Evolutionary conservation across 2,888 invertebrate species (phyloP), one percentile per base, ranked within the genome.

Genomic region (Cerastis leucographa): DNA sequence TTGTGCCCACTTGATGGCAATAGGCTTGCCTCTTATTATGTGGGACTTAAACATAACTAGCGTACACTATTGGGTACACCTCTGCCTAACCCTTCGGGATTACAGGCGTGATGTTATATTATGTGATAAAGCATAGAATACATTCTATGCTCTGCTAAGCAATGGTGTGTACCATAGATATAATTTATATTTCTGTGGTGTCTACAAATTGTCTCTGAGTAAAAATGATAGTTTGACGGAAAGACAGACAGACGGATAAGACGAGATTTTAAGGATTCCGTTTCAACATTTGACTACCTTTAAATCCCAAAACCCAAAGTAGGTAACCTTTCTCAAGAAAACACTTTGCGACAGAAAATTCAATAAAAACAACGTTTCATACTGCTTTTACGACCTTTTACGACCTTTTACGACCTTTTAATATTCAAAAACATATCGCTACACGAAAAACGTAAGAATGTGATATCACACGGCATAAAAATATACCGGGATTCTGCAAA

Each of bases 361-460:
- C 22, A 29, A 62, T 42, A 49, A 25, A 76, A 62, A 71, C 9
- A 1, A 12, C 25, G 25, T 7, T 25, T 67, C 14, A 42, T 40
- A 29, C 29, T 25, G 42, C 29, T 35, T 8, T 40, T 29, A 8
- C 17, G 17, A 25, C 17, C 12, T 56, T 35, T 44, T n/a, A n/a
- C n/a, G n/a, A n/a, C n/a, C 29, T 35, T 8, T 40, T 29, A 8
- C 17, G 17, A 25, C 14, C 12, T 56, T 35, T 44, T 2, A 64
- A 68, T 81, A 74, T 81, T 74, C 49, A 62, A 49, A 46, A 42
- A 64, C 14, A 74, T 56, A 40, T 61, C 29, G 19, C 29, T 4
- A 29, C 22, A 42, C 42, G 44, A 54, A 62, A 81, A 42, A 68
- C 46, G 40, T 19, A 19, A 9, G 22, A 19, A 40, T 0, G 7